These are phyloP conservation scores for Boloria euphrosyne DNA, from an alignment of 2,888 invertebrate species.

Conservation along the genomic window DNA sequence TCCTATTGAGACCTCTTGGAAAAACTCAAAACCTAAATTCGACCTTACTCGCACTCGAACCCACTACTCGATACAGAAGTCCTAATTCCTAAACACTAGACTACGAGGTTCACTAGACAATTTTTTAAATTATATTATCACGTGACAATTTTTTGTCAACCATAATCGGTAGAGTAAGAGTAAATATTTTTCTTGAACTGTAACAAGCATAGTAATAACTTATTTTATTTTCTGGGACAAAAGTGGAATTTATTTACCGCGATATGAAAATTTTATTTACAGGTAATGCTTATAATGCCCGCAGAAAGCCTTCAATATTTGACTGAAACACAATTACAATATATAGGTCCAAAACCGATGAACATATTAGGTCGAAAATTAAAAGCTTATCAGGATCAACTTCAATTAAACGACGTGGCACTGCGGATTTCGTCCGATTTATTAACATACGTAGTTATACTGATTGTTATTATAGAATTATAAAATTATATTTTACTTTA, in stretches of 20 bases:
- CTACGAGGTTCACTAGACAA: too few relatives aligned
- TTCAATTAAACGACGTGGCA: constrained; percentile 30
- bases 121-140: too few relatives aligned
- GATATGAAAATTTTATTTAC: background rate
- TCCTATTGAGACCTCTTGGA: too few relatives aligned
- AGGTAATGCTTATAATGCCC: constrained; percentile 68
- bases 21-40: too few relatives aligned
- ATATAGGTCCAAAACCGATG: constrained; percentile 55
- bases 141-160: too few relatives aligned
- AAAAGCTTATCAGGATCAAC: constrained; percentile 48
- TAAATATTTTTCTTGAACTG: too few relatives aligned
- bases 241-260: background rate
- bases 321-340: constrained; percentile 58
- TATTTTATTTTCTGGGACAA: too few relatives aligned
- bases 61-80: too few relatives aligned
- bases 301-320: constrained; percentile 54
- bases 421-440: background rate
- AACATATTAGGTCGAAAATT: constrained; percentile 64
- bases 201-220: too few relatives aligned
- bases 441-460: constrained; percentile 11
- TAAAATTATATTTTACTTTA: background rate
- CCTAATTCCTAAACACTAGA: too few relatives aligned
- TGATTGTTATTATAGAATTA: constrained; percentile 24
- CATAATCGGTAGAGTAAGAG: too few relatives aligned
- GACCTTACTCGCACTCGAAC: too few relatives aligned